A percentile compares a stretch with the other conserved stretches of the same genome.
phyloP scores from a whole-genome alignment of 1,140 invertebrate species.

The Lycorma delicatula region DNA sequence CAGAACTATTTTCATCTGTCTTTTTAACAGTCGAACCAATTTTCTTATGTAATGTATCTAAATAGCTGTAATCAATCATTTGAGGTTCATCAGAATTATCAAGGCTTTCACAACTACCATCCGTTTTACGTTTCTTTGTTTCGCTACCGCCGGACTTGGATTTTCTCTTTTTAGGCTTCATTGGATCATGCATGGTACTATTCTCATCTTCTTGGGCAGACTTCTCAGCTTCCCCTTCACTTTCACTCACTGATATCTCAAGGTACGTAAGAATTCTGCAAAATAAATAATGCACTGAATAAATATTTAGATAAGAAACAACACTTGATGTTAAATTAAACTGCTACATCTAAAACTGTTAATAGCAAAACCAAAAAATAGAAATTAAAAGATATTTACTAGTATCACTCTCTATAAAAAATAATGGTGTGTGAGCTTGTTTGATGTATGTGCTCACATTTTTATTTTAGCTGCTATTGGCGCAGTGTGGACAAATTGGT shows the following conservation, averaged over 20 bases:
- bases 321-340: too few relatives aligned
- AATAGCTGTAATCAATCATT: slow-evolving; percentile 21
- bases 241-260: slow-evolving; percentile 55
- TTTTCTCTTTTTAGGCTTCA: slow-evolving; percentile 36
- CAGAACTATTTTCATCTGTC: slow-evolving; percentile 5
- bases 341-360: too few relatives aligned
- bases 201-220: neutral
- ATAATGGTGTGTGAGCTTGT: too few relatives aligned
- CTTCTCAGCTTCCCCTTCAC: slow-evolving; percentile 40
- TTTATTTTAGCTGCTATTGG: too few relatives aligned
- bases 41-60: slow-evolving; percentile 10
- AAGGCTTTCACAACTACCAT: slow-evolving; percentile 32
- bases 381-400: too few relatives aligned
- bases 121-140: slow-evolving; percentile 40
- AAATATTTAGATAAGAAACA: slow-evolving; percentile 2
- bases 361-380: too few relatives aligned
- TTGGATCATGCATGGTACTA: slow-evolving; percentile 23
- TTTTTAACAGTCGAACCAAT: neutral
- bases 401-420: too few relatives aligned
- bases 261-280: slow-evolving; percentile 58
- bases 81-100: slow-evolving; percentile 11
- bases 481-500: too few relatives aligned
- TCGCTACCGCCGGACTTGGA: slow-evolving; percentile 39
- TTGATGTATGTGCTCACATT: too few relatives aligned
- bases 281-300: slow-evolving; percentile 17